Conservation (phyloP, 2,888 invertebrate species). For the Sisyra nigra region DNA sequence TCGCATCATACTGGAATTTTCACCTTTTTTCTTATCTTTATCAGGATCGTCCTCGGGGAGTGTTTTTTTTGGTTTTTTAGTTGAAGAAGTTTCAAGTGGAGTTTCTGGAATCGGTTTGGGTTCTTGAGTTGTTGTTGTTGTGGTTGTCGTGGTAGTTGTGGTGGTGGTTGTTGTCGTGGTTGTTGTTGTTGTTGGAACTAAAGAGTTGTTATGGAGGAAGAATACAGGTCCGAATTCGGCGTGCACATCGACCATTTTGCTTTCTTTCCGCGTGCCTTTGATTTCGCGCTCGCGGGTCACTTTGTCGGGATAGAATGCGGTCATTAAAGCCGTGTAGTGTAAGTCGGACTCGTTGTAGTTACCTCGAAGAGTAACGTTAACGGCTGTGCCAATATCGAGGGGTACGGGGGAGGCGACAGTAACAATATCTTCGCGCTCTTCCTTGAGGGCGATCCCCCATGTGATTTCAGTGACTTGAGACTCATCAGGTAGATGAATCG, state of each 20-base stretch:
- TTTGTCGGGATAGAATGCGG: conserved; percentile 50
- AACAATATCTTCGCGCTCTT: conserved; percentile 35
- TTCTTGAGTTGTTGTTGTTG: conserved; percentile 34
- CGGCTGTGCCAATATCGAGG: conserved; percentile 61
- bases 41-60: conserved; percentile 16
- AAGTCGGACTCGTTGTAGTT: conserved; percentile 57
- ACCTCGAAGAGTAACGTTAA: conserved; percentile 63
- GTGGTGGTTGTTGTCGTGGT: conserved; percentile 42
- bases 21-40: conserved; percentile 19
- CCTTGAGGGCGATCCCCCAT: conserved; percentile 47
- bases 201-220: conserved; percentile 51
- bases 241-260: conserved; percentile 47
- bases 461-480: conserved; percentile 39
- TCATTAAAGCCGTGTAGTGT: conserved; percentile 55
- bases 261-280: conserved; percentile 46
- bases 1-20: conserved; percentile 26
- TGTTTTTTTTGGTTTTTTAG: conserved; percentile 14
- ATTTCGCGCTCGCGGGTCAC: conserved; percentile 39
- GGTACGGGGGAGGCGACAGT: conserved; percentile 39
- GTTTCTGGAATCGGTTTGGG: conserved; percentile 25
- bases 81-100: conserved; percentile 20
- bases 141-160: conserved; percentile 36
- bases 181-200: conserved; percentile 29
- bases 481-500: conserved; percentile 40
- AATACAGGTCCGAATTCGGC: conserved; percentile 62